A percentile compares a stretch with the other conserved stretches of the same genome.
Conservation (phyloP, 1,140 invertebrate species). For the Scaptomyza montana region DNA sequence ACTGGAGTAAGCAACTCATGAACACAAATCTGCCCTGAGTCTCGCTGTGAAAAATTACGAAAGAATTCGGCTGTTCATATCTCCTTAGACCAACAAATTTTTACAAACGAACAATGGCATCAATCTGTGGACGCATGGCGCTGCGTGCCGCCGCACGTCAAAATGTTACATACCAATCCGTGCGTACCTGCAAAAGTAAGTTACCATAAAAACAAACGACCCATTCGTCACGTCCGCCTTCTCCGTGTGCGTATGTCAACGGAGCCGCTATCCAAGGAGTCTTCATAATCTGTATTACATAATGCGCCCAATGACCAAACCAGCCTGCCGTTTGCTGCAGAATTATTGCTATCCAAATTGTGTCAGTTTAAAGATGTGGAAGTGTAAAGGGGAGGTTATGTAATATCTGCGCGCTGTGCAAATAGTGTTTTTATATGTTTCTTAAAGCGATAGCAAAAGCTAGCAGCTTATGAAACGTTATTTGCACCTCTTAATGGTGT, state of each 20-base stretch:
- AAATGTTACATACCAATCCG: slow-evolving; percentile 84
- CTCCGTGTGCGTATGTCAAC: slow-evolving; percentile 19
- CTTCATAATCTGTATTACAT: slow-evolving; percentile 54
- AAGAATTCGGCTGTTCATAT: slow-evolving; percentile 74
- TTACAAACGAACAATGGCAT: slow-evolving; percentile 85
- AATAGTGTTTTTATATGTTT: slow-evolving; percentile 40
- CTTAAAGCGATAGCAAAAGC: background rate
- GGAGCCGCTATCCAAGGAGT: background rate
- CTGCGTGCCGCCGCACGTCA: slow-evolving; percentile 84
- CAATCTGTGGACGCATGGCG: slow-evolving; percentile 85
- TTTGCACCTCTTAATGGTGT: slow-evolving; percentile 38
- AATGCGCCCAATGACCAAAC: slow-evolving; percentile 21
- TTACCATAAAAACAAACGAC: slow-evolving; percentile 21
- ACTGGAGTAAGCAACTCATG: slow-evolving; percentile 28
- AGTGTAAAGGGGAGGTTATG: slow-evolving; percentile 61
- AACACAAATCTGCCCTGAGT: slow-evolving; percentile 50
- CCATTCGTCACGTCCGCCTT: slow-evolving; percentile 8
- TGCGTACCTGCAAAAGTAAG: slow-evolving; percentile 84
- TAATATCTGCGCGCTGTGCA: slow-evolving; percentile 59
- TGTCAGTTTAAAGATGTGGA: slow-evolving; percentile 4
- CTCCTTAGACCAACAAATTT: slow-evolving; percentile 63
- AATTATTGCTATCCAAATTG: background rate
- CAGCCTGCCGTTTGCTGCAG: background rate
- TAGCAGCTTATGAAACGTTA: slow-evolving; percentile 13
- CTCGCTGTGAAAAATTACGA: slow-evolving; percentile 76